phyloP scores from a whole-genome alignment of 2,113 vertebrate genomes.

The Pangasianodon gigas region DNA sequence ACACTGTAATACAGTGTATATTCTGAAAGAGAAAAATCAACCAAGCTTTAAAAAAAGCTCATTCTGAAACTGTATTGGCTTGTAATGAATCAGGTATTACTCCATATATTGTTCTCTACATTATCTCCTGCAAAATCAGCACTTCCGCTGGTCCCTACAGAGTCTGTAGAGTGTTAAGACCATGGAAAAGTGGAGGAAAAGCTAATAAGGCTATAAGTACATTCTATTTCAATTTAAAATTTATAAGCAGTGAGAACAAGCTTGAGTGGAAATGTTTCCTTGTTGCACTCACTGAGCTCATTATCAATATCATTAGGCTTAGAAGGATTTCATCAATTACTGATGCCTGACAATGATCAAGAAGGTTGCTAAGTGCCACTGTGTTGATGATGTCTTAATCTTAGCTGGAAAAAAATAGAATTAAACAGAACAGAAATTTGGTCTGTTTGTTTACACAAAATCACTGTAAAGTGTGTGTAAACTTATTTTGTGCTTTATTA shows the following conservation, averaged over 20 bases:
- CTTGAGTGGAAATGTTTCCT: background rate
- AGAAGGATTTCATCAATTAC: constrained; percentile 6
- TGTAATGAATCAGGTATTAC: background rate
- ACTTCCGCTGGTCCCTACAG: background rate
- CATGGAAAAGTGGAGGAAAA: background rate
- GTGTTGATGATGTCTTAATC: background rate
- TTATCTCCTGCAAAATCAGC: background rate
- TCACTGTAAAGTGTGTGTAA: background rate
- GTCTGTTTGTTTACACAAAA: no score
- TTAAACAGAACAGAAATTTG: background rate
- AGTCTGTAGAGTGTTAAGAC: background rate
- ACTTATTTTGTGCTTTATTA: background rate
- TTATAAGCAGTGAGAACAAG: background rate
- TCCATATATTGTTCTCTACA: background rate
- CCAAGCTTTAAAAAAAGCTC: background rate
- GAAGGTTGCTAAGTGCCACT: constrained; percentile 20
- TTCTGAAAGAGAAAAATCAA: background rate
- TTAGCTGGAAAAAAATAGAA: constrained; percentile 19
- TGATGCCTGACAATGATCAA: constrained; percentile 14
- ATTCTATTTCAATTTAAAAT: background rate
- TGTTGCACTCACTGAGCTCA: background rate
- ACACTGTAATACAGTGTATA: background rate
- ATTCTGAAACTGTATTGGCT: background rate
- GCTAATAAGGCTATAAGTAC: background rate
- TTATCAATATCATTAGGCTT: constrained; percentile 8